These are phyloP conservation scores for Harmothoe impar DNA, from an alignment of 2,888 invertebrate species.

Conservation along the genomic window DNA sequence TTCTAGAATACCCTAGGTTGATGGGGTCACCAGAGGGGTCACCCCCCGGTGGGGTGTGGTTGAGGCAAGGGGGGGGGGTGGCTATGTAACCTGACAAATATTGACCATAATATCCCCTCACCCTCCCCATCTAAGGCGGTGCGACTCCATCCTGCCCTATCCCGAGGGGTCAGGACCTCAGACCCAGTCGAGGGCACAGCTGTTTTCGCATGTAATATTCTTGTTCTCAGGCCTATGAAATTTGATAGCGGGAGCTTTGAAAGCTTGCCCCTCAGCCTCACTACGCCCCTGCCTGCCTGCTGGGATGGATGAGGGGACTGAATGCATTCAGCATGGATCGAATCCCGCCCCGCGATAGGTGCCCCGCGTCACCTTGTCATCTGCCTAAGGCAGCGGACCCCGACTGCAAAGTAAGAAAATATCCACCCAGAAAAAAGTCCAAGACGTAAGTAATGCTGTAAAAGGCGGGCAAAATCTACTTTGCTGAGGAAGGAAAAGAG, in stretches of 20 bases:
- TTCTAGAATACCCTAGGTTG: neutral
- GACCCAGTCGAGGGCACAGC: neutral
- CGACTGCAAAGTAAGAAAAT: too few relatives aligned
- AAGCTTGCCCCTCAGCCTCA: neutral
- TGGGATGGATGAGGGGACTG: neutral
- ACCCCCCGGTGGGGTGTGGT: neutral
- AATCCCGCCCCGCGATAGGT: too few relatives aligned
- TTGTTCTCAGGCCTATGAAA: constrained; percentile 28
- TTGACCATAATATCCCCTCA: neutral
- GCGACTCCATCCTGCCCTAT: neutral
- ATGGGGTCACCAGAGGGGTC: constrained; percentile 19
- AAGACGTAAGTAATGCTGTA: neutral
- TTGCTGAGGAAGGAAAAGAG: neutral
- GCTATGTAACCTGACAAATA: neutral
- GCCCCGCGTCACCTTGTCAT: too few relatives aligned
- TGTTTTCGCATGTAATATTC: constrained; percentile 41
- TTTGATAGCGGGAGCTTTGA: constrained; percentile 36
- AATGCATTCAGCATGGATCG: too few relatives aligned
- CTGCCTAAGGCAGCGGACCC: too few relatives aligned
- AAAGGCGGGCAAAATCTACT: constrained; percentile 1
- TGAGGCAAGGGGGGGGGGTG: neutral
- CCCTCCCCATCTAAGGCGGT: neutral
- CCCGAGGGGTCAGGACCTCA: neutral
- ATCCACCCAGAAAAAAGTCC: neutral
- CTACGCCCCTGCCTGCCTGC: neutral